Conservation (phyloP, 2,113 vertebrate species). For the Orientallactaga bullata region DNA sequence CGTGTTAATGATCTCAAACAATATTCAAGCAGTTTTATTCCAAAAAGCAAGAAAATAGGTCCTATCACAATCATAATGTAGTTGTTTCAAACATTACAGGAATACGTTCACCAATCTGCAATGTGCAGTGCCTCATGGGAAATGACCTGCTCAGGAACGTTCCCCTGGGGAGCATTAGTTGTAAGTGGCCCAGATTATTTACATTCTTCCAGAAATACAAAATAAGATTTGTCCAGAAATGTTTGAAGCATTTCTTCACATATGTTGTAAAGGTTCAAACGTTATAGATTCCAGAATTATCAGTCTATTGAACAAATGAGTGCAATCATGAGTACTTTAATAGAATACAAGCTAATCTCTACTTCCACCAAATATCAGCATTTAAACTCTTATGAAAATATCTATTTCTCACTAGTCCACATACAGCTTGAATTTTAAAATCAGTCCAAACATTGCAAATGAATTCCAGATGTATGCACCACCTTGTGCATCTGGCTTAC, state of each 20-base stretch:
- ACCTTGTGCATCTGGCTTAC: too few species aligned
- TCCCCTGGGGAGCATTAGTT: constrained; percentile 53
- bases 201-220: constrained; percentile 81
- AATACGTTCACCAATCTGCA: constrained; percentile 50
- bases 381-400: constrained; percentile 81
- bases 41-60: constrained; percentile 67
- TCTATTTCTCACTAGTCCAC: constrained; percentile 79
- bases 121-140: constrained; percentile 37
- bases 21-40: constrained; percentile 68
- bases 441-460: constrained; percentile 72
- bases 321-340: constrained; percentile 59
- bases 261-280: constrained; percentile 80
- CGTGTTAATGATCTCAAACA: constrained; percentile 62
- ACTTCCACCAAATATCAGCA: constrained; percentile 82
- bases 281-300: constrained; percentile 80
- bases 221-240: constrained; percentile 78
- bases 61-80: background rate
- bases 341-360: constrained; percentile 64
- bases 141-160: constrained; percentile 66
- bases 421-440: constrained; percentile 77
- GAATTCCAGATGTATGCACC: too few species aligned
- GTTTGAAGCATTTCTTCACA: constrained; percentile 77
- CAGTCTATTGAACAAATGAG: constrained; percentile 72
- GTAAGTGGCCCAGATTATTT: constrained; percentile 69
- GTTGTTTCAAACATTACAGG: constrained; percentile 28